These are phyloP conservation scores for Erythrolamprus reginae DNA, from an alignment of 2,113 vertebrate genomes.

Conservation along the genomic window DNA sequence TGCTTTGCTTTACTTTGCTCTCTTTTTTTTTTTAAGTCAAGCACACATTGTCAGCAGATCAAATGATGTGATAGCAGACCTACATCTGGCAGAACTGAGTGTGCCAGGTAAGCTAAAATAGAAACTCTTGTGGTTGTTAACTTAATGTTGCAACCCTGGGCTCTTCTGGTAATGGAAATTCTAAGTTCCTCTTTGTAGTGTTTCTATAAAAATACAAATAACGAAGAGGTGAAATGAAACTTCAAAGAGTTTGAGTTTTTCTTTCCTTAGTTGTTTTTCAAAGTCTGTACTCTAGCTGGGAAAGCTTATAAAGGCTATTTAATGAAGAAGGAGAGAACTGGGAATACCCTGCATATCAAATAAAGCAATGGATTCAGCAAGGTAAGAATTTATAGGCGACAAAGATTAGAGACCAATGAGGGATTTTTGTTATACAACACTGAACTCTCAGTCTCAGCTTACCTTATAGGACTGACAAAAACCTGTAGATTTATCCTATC, in stretches of 20 bases:
- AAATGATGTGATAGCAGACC: constrained; percentile 69
- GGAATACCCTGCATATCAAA: constrained; percentile 59
- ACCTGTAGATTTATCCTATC: not conserved
- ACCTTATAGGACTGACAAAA: not conserved
- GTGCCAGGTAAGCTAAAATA: constrained; percentile 76
- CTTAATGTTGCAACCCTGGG: constrained; percentile 62
- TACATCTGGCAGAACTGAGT: constrained; percentile 66
- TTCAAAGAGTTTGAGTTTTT: constrained; percentile 48
- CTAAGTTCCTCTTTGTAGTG: constrained; percentile 73
- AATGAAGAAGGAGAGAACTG: constrained; percentile 27
- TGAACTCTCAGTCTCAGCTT: not conserved
- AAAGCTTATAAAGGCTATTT: constrained; percentile 62
- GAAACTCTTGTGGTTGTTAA: constrained; percentile 59
- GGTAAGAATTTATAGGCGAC: constrained; percentile 10
- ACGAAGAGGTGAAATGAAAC: constrained; percentile 78
- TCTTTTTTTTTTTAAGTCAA: constrained; percentile 50
- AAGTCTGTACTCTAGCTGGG: constrained; percentile 60
- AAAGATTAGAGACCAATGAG: constrained; percentile 29
- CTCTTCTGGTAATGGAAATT: constrained; percentile 70
- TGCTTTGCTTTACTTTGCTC: not conserved
- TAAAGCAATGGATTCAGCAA: constrained; percentile 55
- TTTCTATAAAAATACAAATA: constrained; percentile 76
- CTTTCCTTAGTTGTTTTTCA: constrained; percentile 52
- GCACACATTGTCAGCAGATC: constrained; percentile 68
- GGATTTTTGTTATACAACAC: constrained; percentile 11